Evolutionary conservation across 1,140 invertebrate species (phyloP), one percentile per base, ranked within the genome.

Genomic region (Coboldia fuscipes): DNA sequence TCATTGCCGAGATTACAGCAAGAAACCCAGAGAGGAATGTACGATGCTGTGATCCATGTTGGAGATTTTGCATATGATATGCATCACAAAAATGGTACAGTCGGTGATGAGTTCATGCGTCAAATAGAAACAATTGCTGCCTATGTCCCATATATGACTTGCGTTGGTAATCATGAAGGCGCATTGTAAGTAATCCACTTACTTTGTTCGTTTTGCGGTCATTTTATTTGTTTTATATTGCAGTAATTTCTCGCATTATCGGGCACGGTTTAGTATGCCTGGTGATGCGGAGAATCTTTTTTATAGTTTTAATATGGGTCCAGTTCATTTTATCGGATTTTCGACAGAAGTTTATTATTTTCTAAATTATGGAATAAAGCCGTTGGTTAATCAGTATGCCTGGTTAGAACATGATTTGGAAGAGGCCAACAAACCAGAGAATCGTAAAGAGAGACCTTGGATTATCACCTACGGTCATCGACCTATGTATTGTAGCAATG

Each of bases 21-120:
- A 45, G 89, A 94, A 45, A 70, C 75, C 0, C 70, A 85, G 46
- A 58, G 62, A 21, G 76, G 68, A 16, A 60, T 74, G 45, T 92
- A 86, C 53, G 85, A 97, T 63, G 68, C 79, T 38, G 74, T 88
- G 33, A 64, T 96, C 32, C 90, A 97, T 63, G 81, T 93, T 39
- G 90, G 89, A 2, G 88, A 93, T 63, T 85, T 97, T 63, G 92
- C 90, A 1, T 97, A 97, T 60, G 82, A 97, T 54, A 84, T 97
- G 80, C 63, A 89, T 56, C 62, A 70, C 0, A 55, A 83, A 26
- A 60, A 86, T 51, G 83, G 72, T 0, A 54, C 58, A 28, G 68
- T 84, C 34, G 88, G 88, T 0, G 85, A 94, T 62, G 70, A 78
- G 51, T 94, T 90, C 57, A 89, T 93, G 83, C 64, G 71, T 15